Evolutionary conservation across 2,797 vertebrate species (phyloP).

Genomic region (Etheostoma perlongum): DNA sequence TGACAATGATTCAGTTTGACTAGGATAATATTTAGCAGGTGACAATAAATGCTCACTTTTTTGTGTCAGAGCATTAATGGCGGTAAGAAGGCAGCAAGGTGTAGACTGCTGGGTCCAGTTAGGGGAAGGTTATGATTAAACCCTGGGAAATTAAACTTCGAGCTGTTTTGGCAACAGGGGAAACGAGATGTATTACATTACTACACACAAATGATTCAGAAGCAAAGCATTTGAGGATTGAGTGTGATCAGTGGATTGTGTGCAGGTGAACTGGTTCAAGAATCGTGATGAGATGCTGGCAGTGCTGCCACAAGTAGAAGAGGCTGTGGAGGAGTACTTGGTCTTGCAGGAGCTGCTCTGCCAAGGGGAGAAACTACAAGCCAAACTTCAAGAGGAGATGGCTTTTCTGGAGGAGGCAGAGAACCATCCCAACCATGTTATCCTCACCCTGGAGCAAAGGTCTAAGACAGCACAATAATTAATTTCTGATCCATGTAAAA

Average conservation of each 20-base stretch:
- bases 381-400: constrained; percentile 93
- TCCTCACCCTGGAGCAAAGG: constrained; percentile 94
- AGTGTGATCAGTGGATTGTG: neutral
- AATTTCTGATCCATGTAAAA: neutral
- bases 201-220: neutral
- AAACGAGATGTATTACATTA: too few relatives aligned
- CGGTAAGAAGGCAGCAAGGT: too few relatives aligned
- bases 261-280: constrained; percentile 99
- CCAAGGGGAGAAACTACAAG: constrained; percentile 92
- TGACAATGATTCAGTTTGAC: neutral
- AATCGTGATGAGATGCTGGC: constrained; percentile 97
- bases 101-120: neutral
- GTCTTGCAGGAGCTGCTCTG: constrained; percentile 92
- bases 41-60: neutral
- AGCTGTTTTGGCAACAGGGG: neutral
- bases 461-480: constrained; percentile 14
- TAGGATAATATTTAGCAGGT: neutral
- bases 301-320: constrained; percentile 94
- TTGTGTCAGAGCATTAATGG: neutral
- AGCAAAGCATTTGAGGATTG: neutral
- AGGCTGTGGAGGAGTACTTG: constrained; percentile 92
- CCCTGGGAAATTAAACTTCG: neutral
- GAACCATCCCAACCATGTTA: constrained; percentile 89
- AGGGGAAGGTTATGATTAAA: neutral
- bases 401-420: constrained; percentile 95